Percentiles rank a stretch among this genome's conserved stretches.
Evolutionary conservation across 2,888 invertebrate genomes (phyloP).

Genomic region (Keiferia lycopersicella): DNA sequence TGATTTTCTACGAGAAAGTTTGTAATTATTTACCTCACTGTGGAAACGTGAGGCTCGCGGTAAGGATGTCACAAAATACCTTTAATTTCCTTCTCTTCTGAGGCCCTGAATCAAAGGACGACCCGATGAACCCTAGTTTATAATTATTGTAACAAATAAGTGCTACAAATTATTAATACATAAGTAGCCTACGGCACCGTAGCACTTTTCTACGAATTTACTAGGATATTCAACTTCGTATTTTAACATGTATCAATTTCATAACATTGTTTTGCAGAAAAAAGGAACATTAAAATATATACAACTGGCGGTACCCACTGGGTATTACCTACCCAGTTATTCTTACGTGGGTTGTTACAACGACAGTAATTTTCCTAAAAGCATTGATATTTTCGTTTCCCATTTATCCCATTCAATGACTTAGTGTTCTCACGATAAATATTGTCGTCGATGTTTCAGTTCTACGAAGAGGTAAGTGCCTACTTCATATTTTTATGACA

Average conservation of each 20-base stretch:
- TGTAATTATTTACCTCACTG: too few relatives aligned
- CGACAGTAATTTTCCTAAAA: conserved; percentile 55
- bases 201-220: background rate
- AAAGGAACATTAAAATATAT: too few relatives aligned
- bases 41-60: too few relatives aligned
- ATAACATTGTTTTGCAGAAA: too few relatives aligned
- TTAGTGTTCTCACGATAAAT: conserved; percentile 29
- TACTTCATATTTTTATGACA: background rate
- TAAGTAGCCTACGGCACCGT: background rate
- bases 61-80: too few relatives aligned
- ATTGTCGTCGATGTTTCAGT: conserved; percentile 5
- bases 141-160: too few relatives aligned
- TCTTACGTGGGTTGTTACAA: conserved; percentile 44
- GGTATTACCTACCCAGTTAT: conserved; percentile 34
- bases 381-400: conserved; percentile 48
- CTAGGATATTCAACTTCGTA: too few relatives aligned
- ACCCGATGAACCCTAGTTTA: too few relatives aligned
- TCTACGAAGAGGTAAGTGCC: background rate
- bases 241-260: too few relatives aligned
- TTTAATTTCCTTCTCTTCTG: too few relatives aligned
- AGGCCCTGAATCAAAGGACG: too few relatives aligned
- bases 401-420: conserved; percentile 46
- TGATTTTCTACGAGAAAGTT: background rate
- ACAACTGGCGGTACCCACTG: background rate
- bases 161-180: too few relatives aligned